Evolutionary conservation across 2,888 invertebrate genomes (phyloP).

Genomic region (Dryobota labecula): DNA sequence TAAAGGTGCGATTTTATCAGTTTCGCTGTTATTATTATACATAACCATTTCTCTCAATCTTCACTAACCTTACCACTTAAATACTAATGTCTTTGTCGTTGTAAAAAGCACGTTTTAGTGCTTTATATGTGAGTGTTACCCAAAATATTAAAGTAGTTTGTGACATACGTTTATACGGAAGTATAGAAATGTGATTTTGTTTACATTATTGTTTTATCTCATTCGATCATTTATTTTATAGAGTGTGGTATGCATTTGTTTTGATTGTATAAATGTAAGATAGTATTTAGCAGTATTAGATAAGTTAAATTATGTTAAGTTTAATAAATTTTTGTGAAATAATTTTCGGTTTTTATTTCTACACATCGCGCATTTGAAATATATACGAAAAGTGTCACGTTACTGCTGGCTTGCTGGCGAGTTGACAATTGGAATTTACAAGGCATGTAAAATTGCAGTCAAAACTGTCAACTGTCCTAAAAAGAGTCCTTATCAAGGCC

Average conservation of each 20-base stretch:
- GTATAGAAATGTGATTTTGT: conserved; percentile 57
- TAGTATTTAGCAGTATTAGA: conserved; percentile 78
- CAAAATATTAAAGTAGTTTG: conserved; percentile 53
- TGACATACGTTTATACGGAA: conserved; percentile 50
- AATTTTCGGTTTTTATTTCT: conserved; percentile 32
- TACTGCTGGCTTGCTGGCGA: neutral
- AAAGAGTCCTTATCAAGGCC: neutral
- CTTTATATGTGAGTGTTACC: conserved; percentile 66
- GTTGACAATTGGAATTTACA: neutral
- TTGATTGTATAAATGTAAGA: conserved; percentile 83
- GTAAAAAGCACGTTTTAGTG: conserved; percentile 79
- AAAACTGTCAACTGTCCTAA: neutral
- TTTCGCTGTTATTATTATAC: conserved; percentile 51
- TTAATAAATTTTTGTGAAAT: conserved; percentile 83
- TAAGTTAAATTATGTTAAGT: conserved; percentile 81
- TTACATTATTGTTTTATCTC: conserved; percentile 55
- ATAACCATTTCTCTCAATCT: conserved; percentile 41
- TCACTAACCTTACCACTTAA: conserved; percentile 58
- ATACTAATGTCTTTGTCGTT: conserved; percentile 49
- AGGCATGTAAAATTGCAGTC: neutral
- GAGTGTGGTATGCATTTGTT: conserved; percentile 76
- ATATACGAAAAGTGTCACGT: neutral
- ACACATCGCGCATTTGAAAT: too few species aligned
- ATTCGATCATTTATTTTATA: conserved; percentile 58
- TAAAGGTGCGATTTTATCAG: too few species aligned